phyloP scores from a whole-genome alignment of 2,888 invertebrate genomes.

The Tenthredo distinguenda region DNA sequence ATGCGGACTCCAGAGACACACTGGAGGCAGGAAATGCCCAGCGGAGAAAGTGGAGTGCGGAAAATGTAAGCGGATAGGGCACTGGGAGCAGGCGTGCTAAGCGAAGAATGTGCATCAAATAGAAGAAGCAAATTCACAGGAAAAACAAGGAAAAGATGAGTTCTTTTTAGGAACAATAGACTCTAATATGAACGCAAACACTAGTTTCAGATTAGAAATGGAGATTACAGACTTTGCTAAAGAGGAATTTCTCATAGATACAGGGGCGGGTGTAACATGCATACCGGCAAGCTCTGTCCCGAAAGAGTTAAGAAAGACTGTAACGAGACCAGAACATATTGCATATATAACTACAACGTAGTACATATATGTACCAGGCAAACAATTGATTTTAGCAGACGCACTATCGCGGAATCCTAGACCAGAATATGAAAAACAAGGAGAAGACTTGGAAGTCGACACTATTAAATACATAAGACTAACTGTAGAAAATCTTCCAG shows the following conservation, averaged over 20 bases:
- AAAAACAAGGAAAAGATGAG: background rate
- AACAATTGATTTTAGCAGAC: conserved; percentile 66
- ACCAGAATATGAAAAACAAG: background rate
- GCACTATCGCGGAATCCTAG: conserved; percentile 60
- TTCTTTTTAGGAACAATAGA: no score
- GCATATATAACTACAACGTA: conserved; percentile 62
- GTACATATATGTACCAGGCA: conserved; percentile 67
- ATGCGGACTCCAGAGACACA: conserved; percentile 53
- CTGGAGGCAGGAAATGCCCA: conserved; percentile 56
- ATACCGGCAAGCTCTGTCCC: no score
- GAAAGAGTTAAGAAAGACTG: no score
- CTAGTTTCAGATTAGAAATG: background rate
- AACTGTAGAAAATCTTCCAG: conserved; percentile 55
- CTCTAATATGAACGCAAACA: no score
- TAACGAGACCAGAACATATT: background rate
- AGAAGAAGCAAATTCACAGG: conserved; percentile 10
- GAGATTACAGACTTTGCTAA: background rate
- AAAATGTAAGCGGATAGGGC: conserved; percentile 60
- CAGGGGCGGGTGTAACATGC: conserved; percentile 51
- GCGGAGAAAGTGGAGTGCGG: conserved; percentile 58
- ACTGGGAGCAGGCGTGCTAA: conserved; percentile 60
- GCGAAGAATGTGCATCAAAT: conserved; percentile 49
- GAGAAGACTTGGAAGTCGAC: conserved; percentile 41
- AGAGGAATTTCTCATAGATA: conserved; percentile 55
- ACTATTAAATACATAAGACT: conserved; percentile 53